These are phyloP conservation scores for Therioaphis trifolii DNA, from an alignment of 2,888 invertebrate genomes.

Conservation along the genomic window DNA sequence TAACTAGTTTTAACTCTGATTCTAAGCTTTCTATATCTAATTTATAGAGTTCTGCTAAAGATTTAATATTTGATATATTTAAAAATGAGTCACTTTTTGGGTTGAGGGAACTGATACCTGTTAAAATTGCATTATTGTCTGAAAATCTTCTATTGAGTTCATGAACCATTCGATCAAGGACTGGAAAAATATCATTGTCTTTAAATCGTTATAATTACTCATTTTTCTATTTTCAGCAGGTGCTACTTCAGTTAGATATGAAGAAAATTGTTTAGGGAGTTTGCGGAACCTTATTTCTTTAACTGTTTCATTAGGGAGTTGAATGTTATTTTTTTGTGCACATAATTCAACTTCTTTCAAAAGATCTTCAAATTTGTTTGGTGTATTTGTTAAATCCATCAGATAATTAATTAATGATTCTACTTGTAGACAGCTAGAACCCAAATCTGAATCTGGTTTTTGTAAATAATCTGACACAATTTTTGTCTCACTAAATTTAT, in stretches of 20 bases:
- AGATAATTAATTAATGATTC: too few relatives aligned
- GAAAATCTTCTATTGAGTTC: slow-evolving; percentile 21
- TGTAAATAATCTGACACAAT: too few relatives aligned
- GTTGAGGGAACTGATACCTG: too few relatives aligned
- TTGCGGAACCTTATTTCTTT: not conserved
- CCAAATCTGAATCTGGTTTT: too few relatives aligned
- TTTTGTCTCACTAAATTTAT: too few relatives aligned
- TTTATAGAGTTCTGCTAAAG: slow-evolving; percentile 27
- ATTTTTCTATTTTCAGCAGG: slow-evolving; percentile 12
- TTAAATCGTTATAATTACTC: not conserved
- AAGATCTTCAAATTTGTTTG: slow-evolving; percentile 19
- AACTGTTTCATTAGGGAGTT: not conserved
- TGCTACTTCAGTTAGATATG: slow-evolving; percentile 22
- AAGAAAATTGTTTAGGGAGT: slow-evolving; percentile 27
- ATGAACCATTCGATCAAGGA: slow-evolving; percentile 35
- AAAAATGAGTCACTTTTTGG: too few relatives aligned
- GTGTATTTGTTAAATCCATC: too few relatives aligned
- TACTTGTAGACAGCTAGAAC: too few relatives aligned
- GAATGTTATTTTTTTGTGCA: slow-evolving; percentile 29
- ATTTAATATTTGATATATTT: slow-evolving; percentile 31
- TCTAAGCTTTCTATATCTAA: slow-evolving; percentile 40
- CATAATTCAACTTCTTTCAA: slow-evolving; percentile 5
- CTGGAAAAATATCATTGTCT: slow-evolving; percentile 13
- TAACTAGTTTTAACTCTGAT: slow-evolving; percentile 22
- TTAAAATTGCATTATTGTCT: slow-evolving; percentile 33